Evolutionary conservation across 1,140 invertebrate genomes (phyloP).

Genomic region (Melitaea cinxia): DNA sequence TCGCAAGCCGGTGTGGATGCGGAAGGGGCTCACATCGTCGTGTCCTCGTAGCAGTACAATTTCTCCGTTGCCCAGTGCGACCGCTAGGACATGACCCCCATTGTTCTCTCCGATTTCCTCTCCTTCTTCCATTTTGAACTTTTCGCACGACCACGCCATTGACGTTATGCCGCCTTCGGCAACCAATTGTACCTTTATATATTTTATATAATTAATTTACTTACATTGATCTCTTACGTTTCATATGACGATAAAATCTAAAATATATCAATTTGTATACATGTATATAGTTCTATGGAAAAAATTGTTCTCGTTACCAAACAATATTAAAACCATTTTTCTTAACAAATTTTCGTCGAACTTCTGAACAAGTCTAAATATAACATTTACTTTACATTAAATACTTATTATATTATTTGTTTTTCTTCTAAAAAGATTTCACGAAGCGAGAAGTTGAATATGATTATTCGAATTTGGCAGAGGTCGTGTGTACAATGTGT

Average conservation of each 20-base stretch:
- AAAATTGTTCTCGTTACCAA: too few relatives aligned
- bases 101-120: constrained; percentile 82
- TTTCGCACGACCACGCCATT: constrained; percentile 98
- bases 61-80: constrained; percentile 93
- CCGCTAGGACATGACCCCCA: constrained; percentile 88
- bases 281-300: too few relatives aligned
- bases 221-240: too few relatives aligned
- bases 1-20: constrained; percentile 91
- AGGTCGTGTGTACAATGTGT: neutral
- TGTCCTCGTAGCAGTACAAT: constrained; percentile 94
- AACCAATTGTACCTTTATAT: constrained; percentile 88
- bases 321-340: too few relatives aligned
- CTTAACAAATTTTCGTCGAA: too few relatives aligned
- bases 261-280: too few relatives aligned
- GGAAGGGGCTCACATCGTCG: constrained; percentile 94
- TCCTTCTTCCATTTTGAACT: constrained; percentile 98
- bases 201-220: constrained; percentile 1
- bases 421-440: neutral
- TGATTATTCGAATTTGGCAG: constrained; percentile 18
- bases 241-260: too few relatives aligned
- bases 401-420: neutral
- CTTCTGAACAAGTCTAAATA: too few relatives aligned
- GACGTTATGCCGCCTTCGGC: constrained; percentile 91
- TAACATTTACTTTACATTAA: too few relatives aligned
- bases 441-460: constrained; percentile 1